Percentiles rank a stretch among this genome's conserved stretches.
phyloP scores from a whole-genome alignment of 2,113 vertebrate species.

The Ctenomys sociabilis region DNA sequence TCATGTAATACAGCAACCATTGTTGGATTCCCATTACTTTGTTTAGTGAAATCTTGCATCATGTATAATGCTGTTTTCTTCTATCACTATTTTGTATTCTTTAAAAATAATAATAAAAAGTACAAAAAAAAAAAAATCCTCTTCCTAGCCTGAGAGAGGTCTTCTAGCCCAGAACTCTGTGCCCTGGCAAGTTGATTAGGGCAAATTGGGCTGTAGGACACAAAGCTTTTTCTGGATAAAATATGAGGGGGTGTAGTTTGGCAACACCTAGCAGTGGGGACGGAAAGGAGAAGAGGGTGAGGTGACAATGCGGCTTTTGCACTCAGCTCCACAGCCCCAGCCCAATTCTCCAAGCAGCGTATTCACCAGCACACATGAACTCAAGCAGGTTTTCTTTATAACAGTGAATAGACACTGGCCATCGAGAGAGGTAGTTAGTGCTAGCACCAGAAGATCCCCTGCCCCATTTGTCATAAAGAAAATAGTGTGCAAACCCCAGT shows the following conservation, averaged over 20 bases:
- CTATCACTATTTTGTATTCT: too few relatives aligned
- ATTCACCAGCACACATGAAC: background rate
- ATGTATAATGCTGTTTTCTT: too few relatives aligned
- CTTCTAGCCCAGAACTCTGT: background rate
- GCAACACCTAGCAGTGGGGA: background rate
- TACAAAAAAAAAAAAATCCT: too few relatives aligned
- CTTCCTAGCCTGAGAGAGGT: background rate
- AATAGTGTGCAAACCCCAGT: background rate
- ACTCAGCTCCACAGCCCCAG: background rate
- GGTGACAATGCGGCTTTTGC: rapidly evolving
- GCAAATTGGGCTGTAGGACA: background rate
- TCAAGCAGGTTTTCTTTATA: background rate
- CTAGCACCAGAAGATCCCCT: background rate
- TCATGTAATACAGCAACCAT: too few relatives aligned
- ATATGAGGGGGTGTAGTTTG: rapidly evolving
- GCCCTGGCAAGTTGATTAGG: background rate
- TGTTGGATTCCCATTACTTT: too few relatives aligned
- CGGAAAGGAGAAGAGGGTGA: too few relatives aligned
- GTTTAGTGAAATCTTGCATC: too few relatives aligned
- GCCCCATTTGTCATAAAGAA: background rate
- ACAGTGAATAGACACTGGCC: background rate
- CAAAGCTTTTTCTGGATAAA: background rate
- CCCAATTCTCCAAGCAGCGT: background rate
- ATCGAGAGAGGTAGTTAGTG: background rate
- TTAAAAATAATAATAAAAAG: too few relatives aligned